Evolutionary conservation across 2,797 vertebrate species (phyloP), one percentile per base, ranked within the genome.

Genomic region (Pteropus rufus): DNA sequence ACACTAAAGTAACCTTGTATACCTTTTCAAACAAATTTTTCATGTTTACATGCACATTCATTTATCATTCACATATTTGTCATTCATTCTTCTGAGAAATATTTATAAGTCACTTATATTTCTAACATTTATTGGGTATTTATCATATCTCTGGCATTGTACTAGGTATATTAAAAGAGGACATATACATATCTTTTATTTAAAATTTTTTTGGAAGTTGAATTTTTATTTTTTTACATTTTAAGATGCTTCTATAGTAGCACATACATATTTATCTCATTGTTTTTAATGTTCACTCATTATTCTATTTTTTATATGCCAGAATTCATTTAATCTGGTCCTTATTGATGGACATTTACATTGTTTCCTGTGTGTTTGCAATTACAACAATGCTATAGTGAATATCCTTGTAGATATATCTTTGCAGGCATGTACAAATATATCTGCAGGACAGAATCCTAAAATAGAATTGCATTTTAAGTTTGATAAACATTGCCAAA

Each of bases 381-480:
- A 79, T 95, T 88, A 44, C 36, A 84, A 88, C 52, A 64, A 26
- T 69, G 73, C 58, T 86, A 15, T 24, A 85, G 86, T 58, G 93
- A 85, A 36, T 72, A 69, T 85, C 77, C 90, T 73, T 52, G 69
- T 83, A 79, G 77, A 64, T 91, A 5, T 69, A 67, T 85, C 82
- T 95, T 96, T 89, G 73, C 39, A 93, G 79, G 56, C 93, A 95
- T 91, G 93, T 89, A 75, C 79, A 96, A 95, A 94, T 96, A 79
- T 93, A 94, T 91, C 60, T 91, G 70, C 82, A 95, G 89, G 89
- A 73, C 93, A 95, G 93, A 88, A 67, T 96, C 80, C 67, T 96
- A 96, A 97, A 96, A 94, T 96, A 89, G 91, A 92, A 97, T 96
- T 94, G 93, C 91, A 96, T 97, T 96, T 97, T 97, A 94, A 97